phyloP scores from a whole-genome alignment of 2,797 vertebrate genomes.

The Scleropages formosus region DNA sequence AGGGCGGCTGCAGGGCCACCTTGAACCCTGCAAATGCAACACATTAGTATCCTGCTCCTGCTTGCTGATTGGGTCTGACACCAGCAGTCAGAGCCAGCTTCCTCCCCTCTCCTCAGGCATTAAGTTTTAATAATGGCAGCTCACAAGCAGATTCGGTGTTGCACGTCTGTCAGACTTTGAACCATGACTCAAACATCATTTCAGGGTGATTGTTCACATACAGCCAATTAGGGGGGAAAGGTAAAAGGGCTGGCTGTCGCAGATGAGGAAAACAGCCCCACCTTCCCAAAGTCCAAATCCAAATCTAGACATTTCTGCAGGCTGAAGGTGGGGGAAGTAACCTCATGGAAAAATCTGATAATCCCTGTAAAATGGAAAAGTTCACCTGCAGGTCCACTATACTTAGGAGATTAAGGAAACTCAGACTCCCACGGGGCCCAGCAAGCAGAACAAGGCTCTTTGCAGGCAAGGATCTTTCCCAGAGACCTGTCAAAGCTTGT shows the following conservation, averaged over 20 bases:
- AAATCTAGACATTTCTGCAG: no score
- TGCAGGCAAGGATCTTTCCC: no score
- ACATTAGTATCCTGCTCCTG: neutral
- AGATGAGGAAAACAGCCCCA: no score
- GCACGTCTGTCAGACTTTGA: no score
- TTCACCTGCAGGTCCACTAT: neutral
- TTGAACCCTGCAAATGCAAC: neutral
- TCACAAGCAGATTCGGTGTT: neutral
- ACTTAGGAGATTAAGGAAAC: constrained; percentile 1
- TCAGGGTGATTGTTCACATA: neutral
- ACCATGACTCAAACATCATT: neutral
- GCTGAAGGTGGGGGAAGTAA: no score
- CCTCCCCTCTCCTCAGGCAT: neutral
- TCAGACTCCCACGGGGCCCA: constrained; percentile 5
- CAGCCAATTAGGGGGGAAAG: neutral
- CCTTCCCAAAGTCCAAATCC: no score
- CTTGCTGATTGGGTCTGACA: neutral
- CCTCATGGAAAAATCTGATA: no score
- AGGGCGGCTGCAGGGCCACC: neutral
- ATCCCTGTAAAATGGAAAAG: constrained; percentile 6
- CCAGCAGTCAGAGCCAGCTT: neutral
- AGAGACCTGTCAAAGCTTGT: neutral
- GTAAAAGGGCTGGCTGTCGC: no score
- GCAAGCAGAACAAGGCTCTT: constrained; percentile 6
- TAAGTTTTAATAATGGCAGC: constrained; percentile 7